These are phyloP conservation scores for Rhinoptilus africanus DNA, from an alignment of 2,113 vertebrate genomes.

Conservation along the genomic window DNA sequence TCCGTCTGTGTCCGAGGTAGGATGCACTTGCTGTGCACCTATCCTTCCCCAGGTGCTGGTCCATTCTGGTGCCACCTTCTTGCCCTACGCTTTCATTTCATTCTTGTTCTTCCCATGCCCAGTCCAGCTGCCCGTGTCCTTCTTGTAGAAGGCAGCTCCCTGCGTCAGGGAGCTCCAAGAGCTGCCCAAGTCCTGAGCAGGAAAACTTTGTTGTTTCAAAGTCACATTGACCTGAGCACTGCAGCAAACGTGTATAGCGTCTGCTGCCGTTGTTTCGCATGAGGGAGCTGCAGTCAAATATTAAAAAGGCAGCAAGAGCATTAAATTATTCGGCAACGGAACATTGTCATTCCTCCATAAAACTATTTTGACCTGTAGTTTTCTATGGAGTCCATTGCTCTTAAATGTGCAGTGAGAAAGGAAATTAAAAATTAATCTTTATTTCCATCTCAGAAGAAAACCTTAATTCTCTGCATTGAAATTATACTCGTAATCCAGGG, in stretches of 20 bases:
- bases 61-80: neutral
- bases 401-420: conserved; percentile 80
- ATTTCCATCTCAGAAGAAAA: conserved; percentile 84
- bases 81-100: neutral
- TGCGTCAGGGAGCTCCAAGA: neutral
- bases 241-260: neutral
- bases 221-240: conserved; percentile 67
- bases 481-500: conserved; percentile 75
- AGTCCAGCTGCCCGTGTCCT: neutral
- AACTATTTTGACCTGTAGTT: conserved; percentile 75
- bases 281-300: conserved; percentile 74
- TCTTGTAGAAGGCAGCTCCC: neutral
- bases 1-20: rapidly evolving
- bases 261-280: conserved; percentile 53
- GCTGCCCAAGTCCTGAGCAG: neutral
- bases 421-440: conserved; percentile 88
- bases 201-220: conserved; percentile 61
- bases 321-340: conserved; percentile 71
- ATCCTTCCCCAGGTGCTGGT: neutral
- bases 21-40: neutral
- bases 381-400: conserved; percentile 66
- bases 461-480: conserved; percentile 81
- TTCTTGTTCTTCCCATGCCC: neutral
- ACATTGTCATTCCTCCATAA: conserved; percentile 73
- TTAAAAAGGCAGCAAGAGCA: conserved; percentile 69